Evolutionary conservation across 1,140 invertebrate species (phyloP), one percentile per base, ranked within the genome.

Genomic region (Samia ricini): DNA sequence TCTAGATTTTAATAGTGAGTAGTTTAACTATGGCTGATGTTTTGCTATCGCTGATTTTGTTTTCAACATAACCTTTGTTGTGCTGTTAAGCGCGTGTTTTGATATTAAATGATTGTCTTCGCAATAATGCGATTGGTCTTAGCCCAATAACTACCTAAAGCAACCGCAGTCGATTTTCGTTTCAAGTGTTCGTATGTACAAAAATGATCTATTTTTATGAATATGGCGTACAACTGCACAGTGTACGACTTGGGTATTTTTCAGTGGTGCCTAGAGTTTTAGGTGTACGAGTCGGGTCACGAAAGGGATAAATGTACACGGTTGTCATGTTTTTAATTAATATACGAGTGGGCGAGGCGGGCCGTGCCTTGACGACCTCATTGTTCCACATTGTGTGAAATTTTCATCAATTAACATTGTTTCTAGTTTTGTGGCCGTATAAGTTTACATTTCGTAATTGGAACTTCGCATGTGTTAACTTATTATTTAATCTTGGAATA

Each of bases 241-340:
- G n/a, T n/a, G n/a, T n/a, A n/a, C n/a, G 12, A 42, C 12, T 42
- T 15, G 33, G n/a, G 33, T 12, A 42, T 15, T 1, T 42, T 12
- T 12, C 1, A 42, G n/a, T 42, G 33, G 1, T 42, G 12, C 33
- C 15, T 42, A 15, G 33, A 42, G 33, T 42, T 42, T 42, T 42
- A 42, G 4, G n/a, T 3, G n/a, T 12, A 42, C 0, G 64, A 69
- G 70, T 76, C 66, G 71, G 69, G 68, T 52, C 70, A 69, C 64
- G 69, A 66, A 75, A 76, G 74, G 73, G 74, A 73, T 75, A 71
- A 78, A 79, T 79, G 76, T n/a, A n/a, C 70, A 71, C 58, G 66
- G 69, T 66, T 77, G 81, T 84, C 78, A 84, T 69, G 73, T 81
- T 84, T 84, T 84, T 84, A 79, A 82, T 84, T 84, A 82, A 78